These are phyloP conservation scores for Drosophila vallismaia DNA, from an alignment of 2,888 invertebrate species.

Conservation along the genomic window DNA sequence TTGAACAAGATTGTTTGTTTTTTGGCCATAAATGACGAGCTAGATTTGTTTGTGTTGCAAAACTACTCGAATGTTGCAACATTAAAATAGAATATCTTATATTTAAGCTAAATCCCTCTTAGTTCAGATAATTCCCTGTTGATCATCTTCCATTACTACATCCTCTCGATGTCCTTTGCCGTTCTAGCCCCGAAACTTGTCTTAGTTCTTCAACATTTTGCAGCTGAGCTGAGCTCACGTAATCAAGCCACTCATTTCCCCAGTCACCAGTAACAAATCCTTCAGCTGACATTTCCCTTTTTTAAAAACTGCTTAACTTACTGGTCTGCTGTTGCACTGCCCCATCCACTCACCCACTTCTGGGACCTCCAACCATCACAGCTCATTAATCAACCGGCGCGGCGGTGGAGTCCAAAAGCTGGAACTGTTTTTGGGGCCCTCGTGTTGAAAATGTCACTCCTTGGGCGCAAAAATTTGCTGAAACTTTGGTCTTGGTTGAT, in stretches of 20 bases:
- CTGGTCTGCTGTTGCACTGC: slow-evolving; percentile 29
- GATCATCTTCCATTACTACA: not conserved
- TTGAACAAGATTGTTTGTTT: not conserved
- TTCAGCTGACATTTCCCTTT: slow-evolving; percentile 55
- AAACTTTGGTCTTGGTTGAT: slow-evolving; percentile 69
- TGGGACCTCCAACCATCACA: slow-evolving; percentile 48
- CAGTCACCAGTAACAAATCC: slow-evolving; percentile 66
- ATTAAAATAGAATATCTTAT: too few species aligned
- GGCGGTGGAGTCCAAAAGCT: slow-evolving; percentile 49
- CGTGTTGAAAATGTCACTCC: slow-evolving; percentile 72
- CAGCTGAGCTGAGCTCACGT: slow-evolving; percentile 55
- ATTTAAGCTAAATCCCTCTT: too few species aligned
- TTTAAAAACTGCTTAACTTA: slow-evolving; percentile 51
- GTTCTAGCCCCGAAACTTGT: not conserved
- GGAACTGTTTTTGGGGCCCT: slow-evolving; percentile 28
- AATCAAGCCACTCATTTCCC: slow-evolving; percentile 70
- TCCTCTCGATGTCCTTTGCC: slow-evolving; percentile 17
- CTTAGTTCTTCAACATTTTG: slow-evolving; percentile 9
- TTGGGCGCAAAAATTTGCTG: slow-evolving; percentile 54
- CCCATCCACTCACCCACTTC: slow-evolving; percentile 12
- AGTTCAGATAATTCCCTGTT: not conserved
- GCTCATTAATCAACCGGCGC: slow-evolving; percentile 74
- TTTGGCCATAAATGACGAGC: slow-evolving; percentile 1
- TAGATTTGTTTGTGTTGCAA: not conserved
- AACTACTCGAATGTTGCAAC: not conserved